These are phyloP conservation scores for Cheilosia scutellata DNA, from an alignment of 2,888 invertebrate species.

Conservation along the genomic window DNA sequence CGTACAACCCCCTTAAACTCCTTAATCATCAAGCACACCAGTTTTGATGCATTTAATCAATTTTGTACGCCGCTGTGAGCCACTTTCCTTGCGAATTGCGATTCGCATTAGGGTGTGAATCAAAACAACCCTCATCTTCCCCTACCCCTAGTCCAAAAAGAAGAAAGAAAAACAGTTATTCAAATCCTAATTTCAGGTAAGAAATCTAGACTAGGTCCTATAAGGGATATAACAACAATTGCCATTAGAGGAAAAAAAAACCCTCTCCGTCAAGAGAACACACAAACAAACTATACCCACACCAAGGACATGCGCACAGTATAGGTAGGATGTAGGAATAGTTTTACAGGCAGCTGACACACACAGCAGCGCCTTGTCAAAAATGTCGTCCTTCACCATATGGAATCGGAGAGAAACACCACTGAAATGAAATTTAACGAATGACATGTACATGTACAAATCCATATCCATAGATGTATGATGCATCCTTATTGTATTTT, in stretches of 20 bases:
- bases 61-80: slow-evolving; percentile 53
- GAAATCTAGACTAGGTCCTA: slow-evolving; percentile 23
- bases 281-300: neutral
- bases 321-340: neutral
- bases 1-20: neutral
- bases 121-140: slow-evolving; percentile 65
- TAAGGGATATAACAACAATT: slow-evolving; percentile 42
- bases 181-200: slow-evolving; percentile 54
- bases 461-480: too few relatives aligned
- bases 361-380: slow-evolving; percentile 57
- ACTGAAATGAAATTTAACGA: slow-evolving; percentile 36
- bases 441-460: neutral
- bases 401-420: slow-evolving; percentile 54
- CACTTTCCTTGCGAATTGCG: slow-evolving; percentile 19
- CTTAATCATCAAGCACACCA: slow-evolving; percentile 56
- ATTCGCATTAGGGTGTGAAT: slow-evolving; percentile 64
- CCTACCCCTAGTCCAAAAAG: neutral
- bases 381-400: slow-evolving; percentile 35
- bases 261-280: slow-evolving; percentile 6
- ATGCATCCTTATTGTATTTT: too few relatives aligned
- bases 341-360: slow-evolving; percentile 61
- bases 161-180: slow-evolving; percentile 34
- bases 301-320: slow-evolving; percentile 50
- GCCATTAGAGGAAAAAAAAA: slow-evolving; percentile 10
- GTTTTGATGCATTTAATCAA: slow-evolving; percentile 71